These are phyloP conservation scores for Pardosa pseudoannulata DNA, from an alignment of 2,888 invertebrate species.

Conservation along the genomic window DNA sequence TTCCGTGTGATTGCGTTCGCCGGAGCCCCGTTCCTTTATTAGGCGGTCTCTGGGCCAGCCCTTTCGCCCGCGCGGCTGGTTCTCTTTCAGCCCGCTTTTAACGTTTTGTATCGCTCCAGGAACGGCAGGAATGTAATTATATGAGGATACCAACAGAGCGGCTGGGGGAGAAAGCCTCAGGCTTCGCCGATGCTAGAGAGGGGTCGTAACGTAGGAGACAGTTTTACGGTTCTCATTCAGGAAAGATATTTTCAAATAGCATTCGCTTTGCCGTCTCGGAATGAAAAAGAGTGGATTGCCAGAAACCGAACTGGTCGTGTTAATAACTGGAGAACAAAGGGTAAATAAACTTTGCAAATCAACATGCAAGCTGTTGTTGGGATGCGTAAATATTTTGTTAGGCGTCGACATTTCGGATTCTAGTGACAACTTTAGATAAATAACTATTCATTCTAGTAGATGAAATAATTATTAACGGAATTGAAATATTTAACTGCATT, in stretches of 20 bases:
- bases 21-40: not conserved
- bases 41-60: not conserved
- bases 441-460: too few species aligned
- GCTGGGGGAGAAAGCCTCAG: not conserved
- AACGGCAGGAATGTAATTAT: slow-evolving; percentile 1
- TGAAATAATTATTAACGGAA: too few species aligned
- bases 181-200: not conserved
- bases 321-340: too few species aligned
- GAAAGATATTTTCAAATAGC: not conserved
- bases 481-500: too few species aligned
- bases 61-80: not conserved
- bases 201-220: slow-evolving; percentile 5
- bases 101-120: not conserved
- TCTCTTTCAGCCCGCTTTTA: not conserved
- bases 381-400: too few species aligned
- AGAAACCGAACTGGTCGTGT: too few species aligned
- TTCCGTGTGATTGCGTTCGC: not conserved
- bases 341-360: too few species aligned
- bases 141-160: not conserved
- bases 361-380: too few species aligned
- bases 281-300: not conserved
- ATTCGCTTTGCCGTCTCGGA: not conserved
- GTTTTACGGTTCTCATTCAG: not conserved
- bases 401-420: too few species aligned
- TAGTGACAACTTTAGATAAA: too few species aligned